Base-by-base conservation (phyloP, 2,113 vertebrate genomes). In the Neolamprologus ventralis region DNA sequence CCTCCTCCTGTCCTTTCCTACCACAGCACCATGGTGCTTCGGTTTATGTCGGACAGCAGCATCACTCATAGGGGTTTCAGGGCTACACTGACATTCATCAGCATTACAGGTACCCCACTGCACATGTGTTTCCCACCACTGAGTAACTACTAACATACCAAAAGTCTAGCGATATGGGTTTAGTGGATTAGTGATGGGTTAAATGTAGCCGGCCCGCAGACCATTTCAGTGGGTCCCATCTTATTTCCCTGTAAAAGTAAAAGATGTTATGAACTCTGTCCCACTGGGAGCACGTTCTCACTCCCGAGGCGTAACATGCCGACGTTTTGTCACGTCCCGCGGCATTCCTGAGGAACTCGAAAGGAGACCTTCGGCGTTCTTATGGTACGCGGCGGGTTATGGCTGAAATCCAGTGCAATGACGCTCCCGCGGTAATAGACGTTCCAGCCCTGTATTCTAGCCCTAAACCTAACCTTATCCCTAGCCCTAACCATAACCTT, bases 1-100 rank as follows among this genome's bases (percentile, higher is more conserved):
- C 97, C 97, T 28, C 92, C 93, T 3, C 95, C 97, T 4, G 94
- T 97, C 81, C 84, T 97, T 80, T 98, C 97, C 93, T 94, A 93
- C 80, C 93, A 94, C 51, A 92, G 86, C 16, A 3, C 96, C 47
- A 97, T 98, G 97, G 75, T 97, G 47, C 90, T 97, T 53, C 94
- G 84, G 23, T 97, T 98, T 92, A 91, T 57, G 9, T 96, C 96
- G 0, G 97, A 98, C 92, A 92, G 94, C 94, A 96, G 93, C 2
- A 49, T 94, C 55, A 90, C 95, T 4, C 96, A 92, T 35, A 45
- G 88, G 11, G 97, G 98, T 82, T 98, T 98, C 94, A 94, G 88
- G 17, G 96, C 97, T 5, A 19, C 75, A 0, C 58, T 97, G 4
- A 90, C 97, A 33, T 98, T 98, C 94, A 92, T 98, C 91, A 93